These are phyloP conservation scores for Percopsis omiscomaycus DNA, from an alignment of 2,797 vertebrate species.

Conservation along the genomic window DNA sequence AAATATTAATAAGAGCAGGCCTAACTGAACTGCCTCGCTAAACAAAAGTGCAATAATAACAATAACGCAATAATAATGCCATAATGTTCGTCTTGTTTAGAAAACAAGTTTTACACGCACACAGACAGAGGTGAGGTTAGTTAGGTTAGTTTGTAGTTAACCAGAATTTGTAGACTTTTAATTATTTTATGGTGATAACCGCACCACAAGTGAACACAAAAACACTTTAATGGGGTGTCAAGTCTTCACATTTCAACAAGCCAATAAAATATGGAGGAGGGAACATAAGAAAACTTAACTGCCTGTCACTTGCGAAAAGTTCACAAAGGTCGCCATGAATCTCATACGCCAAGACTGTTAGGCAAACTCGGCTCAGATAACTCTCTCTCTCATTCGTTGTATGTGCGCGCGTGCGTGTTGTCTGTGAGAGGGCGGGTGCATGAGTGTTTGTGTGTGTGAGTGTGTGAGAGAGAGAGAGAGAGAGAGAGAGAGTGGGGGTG, in stretches of 20 bases:
- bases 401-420: conserved; percentile 27
- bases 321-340: conserved; percentile 76
- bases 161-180: conserved; percentile 80
- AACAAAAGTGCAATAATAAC: too few species aligned
- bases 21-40: not conserved
- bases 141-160: conserved; percentile 61
- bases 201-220: conserved; percentile 60
- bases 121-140: too few species aligned
- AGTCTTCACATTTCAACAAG: conserved; percentile 60
- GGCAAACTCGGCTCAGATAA: conserved; percentile 41
- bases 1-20: too few species aligned
- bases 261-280: conserved; percentile 70
- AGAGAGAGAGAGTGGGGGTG: conserved; percentile 12
- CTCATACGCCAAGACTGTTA: conserved; percentile 49
- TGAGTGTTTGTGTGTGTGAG: conserved; percentile 20
- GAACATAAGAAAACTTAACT: conserved; percentile 63
- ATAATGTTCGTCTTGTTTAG: too few species aligned
- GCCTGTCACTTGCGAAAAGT: conserved; percentile 73
- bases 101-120: too few species aligned
- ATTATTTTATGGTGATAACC: conserved; percentile 73
- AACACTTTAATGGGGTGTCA: conserved; percentile 40
- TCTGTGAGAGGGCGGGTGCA: conserved; percentile 32
- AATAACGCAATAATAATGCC: too few species aligned
- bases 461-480: conserved; percentile 10
- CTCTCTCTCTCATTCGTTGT: conserved; percentile 9